Percentiles rank a stretch among this genome's conserved stretches.
Conservation (phyloP, 2,888 invertebrate genomes). For the Norana najaformis region DNA sequence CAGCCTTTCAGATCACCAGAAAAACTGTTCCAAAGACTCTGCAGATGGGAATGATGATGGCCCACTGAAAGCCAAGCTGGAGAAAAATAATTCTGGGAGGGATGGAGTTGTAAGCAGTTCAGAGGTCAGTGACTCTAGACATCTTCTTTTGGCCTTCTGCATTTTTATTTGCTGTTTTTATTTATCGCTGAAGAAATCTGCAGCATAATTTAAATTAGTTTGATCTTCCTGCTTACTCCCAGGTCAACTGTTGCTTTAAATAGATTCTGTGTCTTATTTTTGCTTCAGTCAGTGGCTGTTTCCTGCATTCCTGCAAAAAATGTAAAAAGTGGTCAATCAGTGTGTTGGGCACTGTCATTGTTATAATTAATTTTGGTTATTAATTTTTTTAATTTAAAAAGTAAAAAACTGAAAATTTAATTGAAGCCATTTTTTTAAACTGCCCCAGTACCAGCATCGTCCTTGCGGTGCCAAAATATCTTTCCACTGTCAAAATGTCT, state of each 20-base stretch:
- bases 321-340: neutral
- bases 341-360: too few relatives aligned
- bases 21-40: neutral
- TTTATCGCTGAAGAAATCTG: neutral
- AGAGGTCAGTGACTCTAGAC: neutral
- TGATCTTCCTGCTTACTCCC: neutral
- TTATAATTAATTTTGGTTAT: too few relatives aligned
- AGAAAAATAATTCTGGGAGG: constrained; percentile 5
- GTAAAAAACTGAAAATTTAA: neutral
- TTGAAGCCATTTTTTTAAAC: neutral
- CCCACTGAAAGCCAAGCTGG: neutral
- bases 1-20: neutral
- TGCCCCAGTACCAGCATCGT: too few relatives aligned
- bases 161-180: neutral
- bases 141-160: neutral
- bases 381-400: too few relatives aligned
- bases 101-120: constrained; percentile 6
- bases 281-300: neutral
- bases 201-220: neutral
- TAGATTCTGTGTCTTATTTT: neutral
- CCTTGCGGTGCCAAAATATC: too few relatives aligned
- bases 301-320: neutral
- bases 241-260: neutral
- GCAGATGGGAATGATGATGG: neutral
- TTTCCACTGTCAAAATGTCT: neutral